Evolutionary conservation across 2,888 invertebrate species (phyloP), one percentile per base, ranked within the genome.

Genomic region (Chironomus tentans): DNA sequence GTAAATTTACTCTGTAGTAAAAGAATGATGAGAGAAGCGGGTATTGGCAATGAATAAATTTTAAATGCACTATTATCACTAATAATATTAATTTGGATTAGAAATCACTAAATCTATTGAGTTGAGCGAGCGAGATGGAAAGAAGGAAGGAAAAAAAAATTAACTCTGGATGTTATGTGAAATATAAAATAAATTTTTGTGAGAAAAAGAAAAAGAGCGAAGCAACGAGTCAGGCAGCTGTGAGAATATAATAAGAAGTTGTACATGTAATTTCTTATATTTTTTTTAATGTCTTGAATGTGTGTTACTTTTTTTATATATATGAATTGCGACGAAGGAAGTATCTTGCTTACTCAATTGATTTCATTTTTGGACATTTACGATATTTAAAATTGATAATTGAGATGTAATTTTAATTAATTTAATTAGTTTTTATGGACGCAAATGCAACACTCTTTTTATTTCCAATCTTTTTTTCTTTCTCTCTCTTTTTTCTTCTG

Each of bases 201-300:
- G 15, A 10, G 56, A 56, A 70, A 56, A 12, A 70, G 70, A 70
- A 72, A 72, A 62, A 72, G 72, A 72, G 72, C 28, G 72, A 72
- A 62, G n/a, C 6, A 72, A 38, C 38, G 38, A 38, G 72, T 72
- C 72, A 72, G 72, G 72, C 72, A 72, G 72, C 72, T 72, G 72
- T 72, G 72, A 72, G 72, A 71, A 71, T 72, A 72, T 72, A 72
- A 72, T 72, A 72, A 72, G 72, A 72, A 72, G 72, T 71, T 71
- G 71, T 71, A 71, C 71, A 71, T 72, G 72, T 72, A 72, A 72
- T 72, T 72, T 72, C 46, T 72, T 72, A 61, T 72, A 62, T 46
- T 68, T 68, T n/a, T 68, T 68, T 56, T 71, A 71, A 71, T 71
- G 71, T 62, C 62, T 62, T 72, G 72, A 72, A 62, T 72, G 72